These are phyloP conservation scores for Seriola aureovittata DNA, from an alignment of 2,113 vertebrate species.

Conservation along the genomic window DNA sequence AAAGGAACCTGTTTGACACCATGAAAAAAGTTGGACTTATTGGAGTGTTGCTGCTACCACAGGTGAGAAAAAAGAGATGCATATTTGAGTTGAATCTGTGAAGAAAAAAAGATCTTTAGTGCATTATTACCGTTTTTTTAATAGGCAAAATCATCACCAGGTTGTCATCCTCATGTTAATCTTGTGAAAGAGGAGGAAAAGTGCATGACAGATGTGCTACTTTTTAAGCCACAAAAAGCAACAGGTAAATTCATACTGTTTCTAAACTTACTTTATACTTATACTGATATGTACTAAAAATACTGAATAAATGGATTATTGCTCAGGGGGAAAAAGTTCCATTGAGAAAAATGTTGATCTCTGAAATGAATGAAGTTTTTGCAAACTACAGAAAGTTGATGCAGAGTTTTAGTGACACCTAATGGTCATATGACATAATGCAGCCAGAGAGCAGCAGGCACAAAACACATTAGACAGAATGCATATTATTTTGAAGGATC, in stretches of 20 bases:
- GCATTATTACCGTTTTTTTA: neutral
- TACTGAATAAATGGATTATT: neutral
- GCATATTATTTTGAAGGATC: neutral
- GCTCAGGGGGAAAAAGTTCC: neutral
- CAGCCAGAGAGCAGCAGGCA: neutral
- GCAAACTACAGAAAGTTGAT: neutral
- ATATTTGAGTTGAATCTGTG: neutral
- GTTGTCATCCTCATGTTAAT: slow-evolving; percentile 84
- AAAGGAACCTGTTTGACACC: neutral
- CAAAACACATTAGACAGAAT: neutral
- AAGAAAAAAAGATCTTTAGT: neutral
- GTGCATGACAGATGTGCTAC: slow-evolving; percentile 74
- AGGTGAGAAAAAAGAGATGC: slow-evolving; percentile 46
- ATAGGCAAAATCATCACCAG: slow-evolving; percentile 70
- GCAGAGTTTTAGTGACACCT: slow-evolving; percentile 51
- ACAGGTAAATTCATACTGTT: slow-evolving; percentile 55
- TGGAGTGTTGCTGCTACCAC: slow-evolving; percentile 61
- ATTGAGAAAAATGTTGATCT: neutral
- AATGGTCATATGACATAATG: slow-evolving; percentile 23
- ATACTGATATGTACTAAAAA: too few species aligned
- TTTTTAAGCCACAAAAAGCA: slow-evolving; percentile 40
- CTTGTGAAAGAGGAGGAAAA: slow-evolving; percentile 84
- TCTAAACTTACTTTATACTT: neutral
- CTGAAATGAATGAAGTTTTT: neutral
- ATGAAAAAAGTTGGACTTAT: slow-evolving; percentile 68